Percentiles rank a stretch among this genome's conserved stretches.
Conservation (phyloP, 2,888 invertebrate genomes). For the Bugula neritina region DNA sequence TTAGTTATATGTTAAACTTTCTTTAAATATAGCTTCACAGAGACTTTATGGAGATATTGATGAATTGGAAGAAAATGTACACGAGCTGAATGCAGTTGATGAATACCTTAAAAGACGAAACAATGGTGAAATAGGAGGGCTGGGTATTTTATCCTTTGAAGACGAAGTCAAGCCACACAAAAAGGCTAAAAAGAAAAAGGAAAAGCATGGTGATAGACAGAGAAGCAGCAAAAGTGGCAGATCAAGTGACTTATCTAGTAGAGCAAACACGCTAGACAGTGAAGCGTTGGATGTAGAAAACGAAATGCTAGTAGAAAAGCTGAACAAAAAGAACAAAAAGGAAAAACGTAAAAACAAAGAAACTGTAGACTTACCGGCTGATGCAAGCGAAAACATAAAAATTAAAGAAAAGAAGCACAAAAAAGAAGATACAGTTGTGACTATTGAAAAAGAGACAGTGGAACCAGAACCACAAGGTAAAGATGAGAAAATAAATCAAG, state of each 20-base stretch:
- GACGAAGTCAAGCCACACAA: background rate
- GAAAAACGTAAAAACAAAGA: conserved; percentile 13
- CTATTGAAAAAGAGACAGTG: background rate
- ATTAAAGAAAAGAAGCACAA: background rate
- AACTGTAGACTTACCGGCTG: background rate
- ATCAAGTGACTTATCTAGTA: conserved; percentile 1
- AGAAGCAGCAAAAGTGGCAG: background rate
- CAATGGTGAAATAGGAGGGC: conserved; percentile 1
- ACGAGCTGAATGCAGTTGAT: conserved; percentile 20
- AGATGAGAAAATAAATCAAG: background rate
- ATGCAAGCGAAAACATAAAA: background rate
- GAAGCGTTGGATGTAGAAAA: conserved; percentile 7
- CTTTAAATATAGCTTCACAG: background rate
- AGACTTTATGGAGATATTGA: conserved; percentile 3
- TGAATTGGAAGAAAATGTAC: conserved; percentile 7
- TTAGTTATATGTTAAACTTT: too few species aligned
- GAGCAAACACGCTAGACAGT: background rate
- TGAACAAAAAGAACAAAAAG: conserved; percentile 11
- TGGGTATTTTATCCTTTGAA: conserved; percentile 18
- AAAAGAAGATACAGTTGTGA: background rate
- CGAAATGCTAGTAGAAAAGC: background rate
- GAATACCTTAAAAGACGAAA: conserved; percentile 23
- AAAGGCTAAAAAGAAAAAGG: background rate
- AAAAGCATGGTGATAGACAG: background rate
- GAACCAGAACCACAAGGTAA: background rate